These are phyloP conservation scores for Chrysotoxum bicinctum DNA, from an alignment of 2,888 invertebrate species.

Conservation along the genomic window DNA sequence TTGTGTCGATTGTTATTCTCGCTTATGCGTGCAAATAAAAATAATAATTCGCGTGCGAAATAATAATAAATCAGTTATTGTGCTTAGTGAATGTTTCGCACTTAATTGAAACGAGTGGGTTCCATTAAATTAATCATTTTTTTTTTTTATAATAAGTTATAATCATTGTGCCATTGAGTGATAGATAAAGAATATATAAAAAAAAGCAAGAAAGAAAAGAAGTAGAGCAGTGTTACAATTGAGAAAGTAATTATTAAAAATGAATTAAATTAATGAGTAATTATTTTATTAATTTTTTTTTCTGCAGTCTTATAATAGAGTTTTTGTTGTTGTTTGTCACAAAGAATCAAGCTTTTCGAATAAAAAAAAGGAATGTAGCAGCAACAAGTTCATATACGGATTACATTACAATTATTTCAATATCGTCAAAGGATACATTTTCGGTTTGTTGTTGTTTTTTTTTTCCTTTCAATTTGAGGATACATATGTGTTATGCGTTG, in stretches of 20 bases:
- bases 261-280: conserved; percentile 1
- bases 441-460: conserved; percentile 1
- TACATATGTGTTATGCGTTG: too few species aligned
- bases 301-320: background rate
- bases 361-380: background rate
- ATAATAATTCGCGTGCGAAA: conserved; percentile 41
- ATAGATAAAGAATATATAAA: background rate
- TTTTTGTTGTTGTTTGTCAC: background rate
- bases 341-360: background rate
- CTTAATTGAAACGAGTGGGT: conserved; percentile 32
- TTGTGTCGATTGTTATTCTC: background rate
- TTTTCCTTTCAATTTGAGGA: too few species aligned
- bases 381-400: background rate
- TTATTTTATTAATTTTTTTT: background rate
- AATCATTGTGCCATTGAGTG: conserved; percentile 25
- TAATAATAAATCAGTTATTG: conserved; percentile 26
- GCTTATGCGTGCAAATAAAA: conserved; percentile 2
- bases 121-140: conserved; percentile 32
- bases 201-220: background rate
- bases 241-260: conserved; percentile 17
- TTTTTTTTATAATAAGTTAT: background rate
- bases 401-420: background rate
- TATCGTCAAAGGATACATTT: background rate
- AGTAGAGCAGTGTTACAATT: conserved; percentile 26
- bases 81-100: conserved; percentile 38